phyloP scores from a whole-genome alignment of 1,140 invertebrate genomes.

The Eurytemora carolleeae region DNA sequence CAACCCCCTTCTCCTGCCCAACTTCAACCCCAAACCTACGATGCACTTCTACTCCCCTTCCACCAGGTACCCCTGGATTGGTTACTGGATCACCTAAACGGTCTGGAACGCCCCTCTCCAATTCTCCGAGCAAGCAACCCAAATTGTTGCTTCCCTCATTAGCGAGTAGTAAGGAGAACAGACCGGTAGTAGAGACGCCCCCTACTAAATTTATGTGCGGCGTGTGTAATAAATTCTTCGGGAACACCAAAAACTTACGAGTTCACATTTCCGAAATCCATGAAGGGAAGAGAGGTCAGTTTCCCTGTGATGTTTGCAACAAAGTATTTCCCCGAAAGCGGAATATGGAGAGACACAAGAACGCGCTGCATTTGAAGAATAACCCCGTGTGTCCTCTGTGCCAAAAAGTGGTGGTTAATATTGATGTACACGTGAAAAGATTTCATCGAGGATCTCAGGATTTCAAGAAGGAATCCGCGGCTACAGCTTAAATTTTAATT shows the following conservation, averaged over 20 bases:
- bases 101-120: neutral
- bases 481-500: neutral
- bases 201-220: neutral
- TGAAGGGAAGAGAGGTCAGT: neutral
- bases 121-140: neutral
- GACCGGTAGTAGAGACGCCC: neutral
- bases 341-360: neutral
- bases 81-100: neutral
- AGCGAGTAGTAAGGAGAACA: neutral
- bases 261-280: neutral
- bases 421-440: neutral
- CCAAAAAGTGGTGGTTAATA: neutral
- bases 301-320: neutral
- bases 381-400: neutral
- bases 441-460: neutral
- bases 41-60: neutral
- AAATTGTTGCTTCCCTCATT: neutral
- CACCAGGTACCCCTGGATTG: neutral
- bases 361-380: neutral
- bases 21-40: neutral
- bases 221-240: neutral
- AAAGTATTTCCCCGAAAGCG: neutral
- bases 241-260: neutral
- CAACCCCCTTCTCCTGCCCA: neutral
- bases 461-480: neutral